Percentiles rank a stretch among this genome's conserved stretches.
These are phyloP conservation scores for Pocillopora meandrina DNA, from an alignment of 92 coral and sea anemone genomes.

Conservation along the genomic window DNA sequence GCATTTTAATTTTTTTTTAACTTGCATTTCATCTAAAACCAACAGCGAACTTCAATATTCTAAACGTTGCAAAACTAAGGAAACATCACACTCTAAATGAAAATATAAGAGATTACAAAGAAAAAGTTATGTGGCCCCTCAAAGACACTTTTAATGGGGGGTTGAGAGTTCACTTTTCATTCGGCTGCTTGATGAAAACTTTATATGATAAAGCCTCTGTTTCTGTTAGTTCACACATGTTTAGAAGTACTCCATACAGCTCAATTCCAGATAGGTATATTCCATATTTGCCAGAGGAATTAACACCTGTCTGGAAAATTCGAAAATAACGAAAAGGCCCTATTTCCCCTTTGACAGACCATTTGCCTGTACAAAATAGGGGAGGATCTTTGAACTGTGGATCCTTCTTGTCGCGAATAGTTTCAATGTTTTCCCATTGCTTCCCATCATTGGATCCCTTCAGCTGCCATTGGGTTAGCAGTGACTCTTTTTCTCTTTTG, in stretches of 20 bases:
- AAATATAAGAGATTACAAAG: too few relatives aligned
- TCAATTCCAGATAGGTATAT: slow-evolving; percentile 71
- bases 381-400: slow-evolving; percentile 47
- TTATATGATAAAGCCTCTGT: too few relatives aligned
- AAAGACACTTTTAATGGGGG: too few relatives aligned
- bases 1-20: too few relatives aligned
- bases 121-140: too few relatives aligned
- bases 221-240: not conserved
- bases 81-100: too few relatives aligned
- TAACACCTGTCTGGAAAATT: slow-evolving; percentile 71
- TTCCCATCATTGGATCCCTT: slow-evolving; percentile 68
- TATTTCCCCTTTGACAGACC: slow-evolving; percentile 63
- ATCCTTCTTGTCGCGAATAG: not conserved
- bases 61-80: too few relatives aligned
- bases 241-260: slow-evolving; percentile 63
- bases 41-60: too few relatives aligned
- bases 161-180: too few relatives aligned
- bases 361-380: slow-evolving; percentile 61
- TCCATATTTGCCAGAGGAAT: slow-evolving; percentile 64
- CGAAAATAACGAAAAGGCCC: slow-evolving; percentile 65
- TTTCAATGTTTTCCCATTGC: slow-evolving; percentile 51
- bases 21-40: too few relatives aligned
- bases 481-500: slow-evolving; percentile 61
- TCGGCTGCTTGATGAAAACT: too few relatives aligned
- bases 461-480: slow-evolving; percentile 64